phyloP scores from a whole-genome alignment of 2,888 invertebrate genomes.

The Sicus ferrugineus region DNA sequence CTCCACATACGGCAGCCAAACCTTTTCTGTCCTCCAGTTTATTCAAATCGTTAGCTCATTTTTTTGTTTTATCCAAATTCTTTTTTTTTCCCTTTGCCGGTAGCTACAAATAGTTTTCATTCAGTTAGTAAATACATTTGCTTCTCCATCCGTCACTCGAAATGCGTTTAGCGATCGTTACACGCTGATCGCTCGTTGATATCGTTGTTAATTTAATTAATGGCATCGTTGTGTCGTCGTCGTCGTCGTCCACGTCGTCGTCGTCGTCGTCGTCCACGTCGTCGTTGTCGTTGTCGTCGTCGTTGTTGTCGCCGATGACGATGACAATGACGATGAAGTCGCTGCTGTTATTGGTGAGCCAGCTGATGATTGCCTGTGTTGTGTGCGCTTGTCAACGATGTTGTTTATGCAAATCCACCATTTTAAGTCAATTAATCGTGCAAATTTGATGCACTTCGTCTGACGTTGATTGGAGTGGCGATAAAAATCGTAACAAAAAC shows the following conservation, averaged over 20 bases:
- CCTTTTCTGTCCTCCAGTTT: too few relatives aligned
- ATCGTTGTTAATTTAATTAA: conserved; percentile 4
- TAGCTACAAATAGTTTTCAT: background rate
- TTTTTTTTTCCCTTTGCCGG: too few relatives aligned
- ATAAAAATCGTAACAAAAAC: background rate
- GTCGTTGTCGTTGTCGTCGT: background rate
- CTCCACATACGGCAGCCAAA: too few relatives aligned
- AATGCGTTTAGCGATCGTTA: background rate
- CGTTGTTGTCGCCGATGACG: background rate
- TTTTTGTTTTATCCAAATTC: too few relatives aligned
- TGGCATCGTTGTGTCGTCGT: background rate
- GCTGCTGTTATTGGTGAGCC: background rate
- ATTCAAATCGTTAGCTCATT: too few relatives aligned
- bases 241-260: too few relatives aligned
- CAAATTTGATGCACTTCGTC: conserved; percentile 17
- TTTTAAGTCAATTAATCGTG: conserved; percentile 25
- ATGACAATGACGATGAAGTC: background rate
- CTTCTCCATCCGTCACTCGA: background rate
- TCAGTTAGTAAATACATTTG: background rate
- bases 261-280: background rate
- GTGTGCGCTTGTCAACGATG: background rate
- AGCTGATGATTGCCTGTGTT: background rate
- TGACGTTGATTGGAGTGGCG: background rate
- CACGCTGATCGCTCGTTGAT: conserved; percentile 11
- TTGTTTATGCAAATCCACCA: conserved; percentile 18